A percentile compares a stretch with the other conserved stretches of the same genome.
Evolutionary conservation across 2,888 invertebrate genomes (phyloP).

Genomic region (Dynastes maya): DNA sequence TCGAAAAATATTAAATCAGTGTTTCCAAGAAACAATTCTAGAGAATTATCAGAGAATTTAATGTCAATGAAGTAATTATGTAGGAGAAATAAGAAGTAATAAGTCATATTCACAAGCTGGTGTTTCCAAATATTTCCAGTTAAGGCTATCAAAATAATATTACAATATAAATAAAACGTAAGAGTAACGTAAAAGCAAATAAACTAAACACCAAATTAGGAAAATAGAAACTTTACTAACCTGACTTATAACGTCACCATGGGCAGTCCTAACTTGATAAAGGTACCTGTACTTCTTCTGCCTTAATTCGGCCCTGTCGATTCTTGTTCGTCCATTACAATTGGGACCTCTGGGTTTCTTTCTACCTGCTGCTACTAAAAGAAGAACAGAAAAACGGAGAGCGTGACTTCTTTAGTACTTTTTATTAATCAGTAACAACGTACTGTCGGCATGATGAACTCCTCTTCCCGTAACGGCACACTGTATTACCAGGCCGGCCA

Average conservation of each 20-base stretch:
- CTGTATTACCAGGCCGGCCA: constrained; percentile 81
- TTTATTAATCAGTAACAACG: constrained; percentile 58
- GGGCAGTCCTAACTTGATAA: constrained; percentile 90
- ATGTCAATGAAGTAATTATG: no score
- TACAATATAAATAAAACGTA: no score
- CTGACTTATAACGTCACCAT: constrained; percentile 93
- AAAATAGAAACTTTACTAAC: constrained; percentile 67
- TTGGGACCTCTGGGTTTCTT: constrained; percentile 70
- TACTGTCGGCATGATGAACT: constrained; percentile 77
- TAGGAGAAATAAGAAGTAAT: no score
- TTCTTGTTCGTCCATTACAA: constrained; percentile 76
- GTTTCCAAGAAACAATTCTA: no score
- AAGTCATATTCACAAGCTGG: no score
- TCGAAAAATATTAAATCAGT: no score
- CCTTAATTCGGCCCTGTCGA: constrained; percentile 84
- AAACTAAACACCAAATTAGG: no score
- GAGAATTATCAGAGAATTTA: no score
- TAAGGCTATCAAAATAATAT: no score
- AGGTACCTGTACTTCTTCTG: constrained; percentile 90
- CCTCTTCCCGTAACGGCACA: constrained; percentile 80
- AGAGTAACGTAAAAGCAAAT: no score
- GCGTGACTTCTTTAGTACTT: not conserved
- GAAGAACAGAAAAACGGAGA: constrained; percentile 41
- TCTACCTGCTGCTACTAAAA: constrained; percentile 68
- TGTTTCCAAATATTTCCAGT: no score